Evolutionary conservation across 2,113 vertebrate species (phyloP), one percentile per base, ranked within the genome.

Genomic region (Carassius carassius): DNA sequence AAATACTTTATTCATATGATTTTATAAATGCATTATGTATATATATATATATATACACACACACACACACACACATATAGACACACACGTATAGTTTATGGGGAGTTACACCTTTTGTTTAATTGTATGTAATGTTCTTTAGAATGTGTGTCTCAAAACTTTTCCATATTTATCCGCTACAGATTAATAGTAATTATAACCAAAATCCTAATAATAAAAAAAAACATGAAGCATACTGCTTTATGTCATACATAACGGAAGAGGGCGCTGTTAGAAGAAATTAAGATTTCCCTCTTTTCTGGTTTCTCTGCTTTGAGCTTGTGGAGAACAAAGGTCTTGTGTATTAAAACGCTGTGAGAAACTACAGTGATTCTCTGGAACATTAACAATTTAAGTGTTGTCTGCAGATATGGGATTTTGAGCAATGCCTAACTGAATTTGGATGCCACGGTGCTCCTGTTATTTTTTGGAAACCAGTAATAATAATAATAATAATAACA

Each of bases 181-280:
- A 58, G 54, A 58, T 56, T 2, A 56, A 7, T 56, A 56, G 14
- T 56, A 56, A 56, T 19, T 56, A 19, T 56, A 56, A 56, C 5
- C 17, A 56, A 56, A 6, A 56, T 19, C 7, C 17, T 19, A 56
- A 56, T 6, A 4, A 54, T 16, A 14, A 3, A 54, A 54, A 54
- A 3, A n/a, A n/a, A 12, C 44, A 47, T 47, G 44, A 47, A 47
- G 2, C 44, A 12, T 47, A 44, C 37, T 29, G 23, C 5, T 12
- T 65, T 32, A 4, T 65, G 35, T 32, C 32, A 35, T 8, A 56
- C 35, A 19, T 49, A n/a, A 84, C 82, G 16, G 63, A 77, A 25
- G 82, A 77, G 44, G 82, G 82, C 60, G 82, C 44, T 51, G 49
- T 75, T 63, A 37, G 12, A 17, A 75, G 35, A 62, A 19, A 21